phyloP scores from a whole-genome alignment of 2,113 vertebrate species.

The Pseudopodoces humilis region DNA sequence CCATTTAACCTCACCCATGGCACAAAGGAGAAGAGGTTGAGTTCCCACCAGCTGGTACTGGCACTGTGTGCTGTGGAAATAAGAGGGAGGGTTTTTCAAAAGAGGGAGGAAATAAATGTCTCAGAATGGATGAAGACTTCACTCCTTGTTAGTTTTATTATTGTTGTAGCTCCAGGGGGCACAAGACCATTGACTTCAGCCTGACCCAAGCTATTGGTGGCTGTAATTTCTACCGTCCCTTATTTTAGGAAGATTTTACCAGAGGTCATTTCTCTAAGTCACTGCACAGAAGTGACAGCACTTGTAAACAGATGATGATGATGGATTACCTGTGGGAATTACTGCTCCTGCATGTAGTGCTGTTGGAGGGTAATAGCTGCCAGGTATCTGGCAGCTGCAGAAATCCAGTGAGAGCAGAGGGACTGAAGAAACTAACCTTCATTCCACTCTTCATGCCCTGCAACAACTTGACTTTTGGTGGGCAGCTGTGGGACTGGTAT shows the following conservation, averaged over 20 bases:
- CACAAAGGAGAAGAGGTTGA: not conserved
- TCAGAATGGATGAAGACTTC: not conserved
- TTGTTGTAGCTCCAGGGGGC: not conserved
- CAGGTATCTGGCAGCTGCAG: not conserved
- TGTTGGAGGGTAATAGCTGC: not conserved
- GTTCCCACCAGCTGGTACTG: not conserved
- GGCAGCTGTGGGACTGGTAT: not conserved
- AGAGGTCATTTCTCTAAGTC: not conserved
- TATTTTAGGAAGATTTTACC: not conserved
- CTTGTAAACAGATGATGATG: not conserved
- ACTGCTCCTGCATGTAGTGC: not conserved
- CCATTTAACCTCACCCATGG: fast-evolving
- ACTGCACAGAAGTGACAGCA: not conserved
- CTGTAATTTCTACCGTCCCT: not conserved
- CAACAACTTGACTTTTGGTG: not conserved
- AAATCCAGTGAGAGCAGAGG: not conserved
- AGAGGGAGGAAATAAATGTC: not conserved
- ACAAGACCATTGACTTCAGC: not conserved
- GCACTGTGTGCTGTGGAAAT: not conserved
- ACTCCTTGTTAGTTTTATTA: not conserved
- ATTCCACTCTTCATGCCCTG: not conserved
- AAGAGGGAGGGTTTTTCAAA: not conserved
- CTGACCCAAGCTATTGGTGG: not conserved
- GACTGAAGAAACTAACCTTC: not conserved
- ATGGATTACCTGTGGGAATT: not conserved